phyloP scores from a whole-genome alignment of 2,888 invertebrate species.

The Hylaea fasciaria region DNA sequence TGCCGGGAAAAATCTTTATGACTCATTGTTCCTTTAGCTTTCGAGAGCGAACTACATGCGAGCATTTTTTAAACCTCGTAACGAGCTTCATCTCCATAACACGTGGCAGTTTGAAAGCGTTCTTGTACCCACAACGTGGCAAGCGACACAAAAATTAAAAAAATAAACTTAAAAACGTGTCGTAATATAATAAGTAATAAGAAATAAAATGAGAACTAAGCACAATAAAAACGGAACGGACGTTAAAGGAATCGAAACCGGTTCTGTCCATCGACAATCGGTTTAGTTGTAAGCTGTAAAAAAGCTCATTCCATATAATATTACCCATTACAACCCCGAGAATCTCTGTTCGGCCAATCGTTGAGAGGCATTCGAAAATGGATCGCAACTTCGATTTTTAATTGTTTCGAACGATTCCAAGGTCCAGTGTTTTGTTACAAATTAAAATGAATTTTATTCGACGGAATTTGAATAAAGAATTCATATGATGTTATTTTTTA shows the following conservation, averaged over 20 bases:
- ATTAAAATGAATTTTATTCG: slow-evolving; percentile 58
- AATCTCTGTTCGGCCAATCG: slow-evolving; percentile 78
- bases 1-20: slow-evolving; percentile 75
- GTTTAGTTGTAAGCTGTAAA: slow-evolving; percentile 83
- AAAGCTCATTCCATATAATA: slow-evolving; percentile 82
- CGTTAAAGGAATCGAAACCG: slow-evolving; percentile 76
- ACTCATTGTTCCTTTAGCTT: slow-evolving; percentile 77
- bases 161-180: slow-evolving; percentile 64
- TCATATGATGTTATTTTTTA: slow-evolving; percentile 31
- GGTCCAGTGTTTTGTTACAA: slow-evolving; percentile 61
- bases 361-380: slow-evolving; percentile 71
- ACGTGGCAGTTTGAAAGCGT: slow-evolving; percentile 6
- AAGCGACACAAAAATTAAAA: slow-evolving; percentile 45
- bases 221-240: slow-evolving; percentile 76
- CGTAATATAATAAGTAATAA: slow-evolving; percentile 74
- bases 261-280: slow-evolving; percentile 71
- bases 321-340: slow-evolving; percentile 82
- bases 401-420: slow-evolving; percentile 74
- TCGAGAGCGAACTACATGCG: slow-evolving; percentile 59
- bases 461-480: slow-evolving; percentile 54
- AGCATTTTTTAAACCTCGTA: slow-evolving; percentile 41
- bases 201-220: slow-evolving; percentile 75
- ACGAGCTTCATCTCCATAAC: slow-evolving; percentile 34
- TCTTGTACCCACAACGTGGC: slow-evolving; percentile 23
- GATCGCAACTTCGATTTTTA: slow-evolving; percentile 74